Conservation (phyloP, 2,888 invertebrate genomes). For the Eledona agricola region DNA sequence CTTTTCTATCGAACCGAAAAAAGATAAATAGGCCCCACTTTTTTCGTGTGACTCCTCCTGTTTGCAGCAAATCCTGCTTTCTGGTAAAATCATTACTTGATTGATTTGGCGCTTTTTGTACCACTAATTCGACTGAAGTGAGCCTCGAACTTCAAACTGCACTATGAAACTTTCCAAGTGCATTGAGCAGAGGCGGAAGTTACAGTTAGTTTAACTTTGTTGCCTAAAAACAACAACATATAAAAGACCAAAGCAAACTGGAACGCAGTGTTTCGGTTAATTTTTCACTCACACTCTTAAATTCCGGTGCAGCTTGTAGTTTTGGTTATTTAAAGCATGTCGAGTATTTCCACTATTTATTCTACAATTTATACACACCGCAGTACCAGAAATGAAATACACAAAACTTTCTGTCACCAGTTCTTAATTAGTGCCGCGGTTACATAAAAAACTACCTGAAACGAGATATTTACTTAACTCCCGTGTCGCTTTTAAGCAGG, state of each 20-base stretch:
- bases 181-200: not conserved
- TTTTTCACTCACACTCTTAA: conserved; percentile 5
- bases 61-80: not conserved
- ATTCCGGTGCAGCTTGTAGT: too few species aligned
- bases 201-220: conserved; percentile 8
- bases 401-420: too few species aligned
- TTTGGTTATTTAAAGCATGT: too few species aligned
- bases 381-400: too few species aligned
- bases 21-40: conserved; percentile 23
- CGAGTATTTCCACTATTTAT: too few species aligned
- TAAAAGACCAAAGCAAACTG: conserved; percentile 4
- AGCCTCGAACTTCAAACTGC: not conserved
- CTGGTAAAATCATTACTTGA: too few species aligned
- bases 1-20: conserved; percentile 18
- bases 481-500: too few species aligned
- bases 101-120: too few species aligned
- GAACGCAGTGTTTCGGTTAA: not conserved
- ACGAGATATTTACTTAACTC: too few species aligned
- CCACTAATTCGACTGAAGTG: not conserved
- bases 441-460: too few species aligned
- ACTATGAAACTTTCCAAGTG: conserved; percentile 1
- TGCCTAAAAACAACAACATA: not conserved
- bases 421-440: too few species aligned
- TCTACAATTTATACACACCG: too few species aligned
- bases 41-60: conserved; percentile 7